These are phyloP conservation scores for Microctenopoma steveboyesi DNA, from an alignment of 2,797 vertebrate genomes.

Conservation along the genomic window DNA sequence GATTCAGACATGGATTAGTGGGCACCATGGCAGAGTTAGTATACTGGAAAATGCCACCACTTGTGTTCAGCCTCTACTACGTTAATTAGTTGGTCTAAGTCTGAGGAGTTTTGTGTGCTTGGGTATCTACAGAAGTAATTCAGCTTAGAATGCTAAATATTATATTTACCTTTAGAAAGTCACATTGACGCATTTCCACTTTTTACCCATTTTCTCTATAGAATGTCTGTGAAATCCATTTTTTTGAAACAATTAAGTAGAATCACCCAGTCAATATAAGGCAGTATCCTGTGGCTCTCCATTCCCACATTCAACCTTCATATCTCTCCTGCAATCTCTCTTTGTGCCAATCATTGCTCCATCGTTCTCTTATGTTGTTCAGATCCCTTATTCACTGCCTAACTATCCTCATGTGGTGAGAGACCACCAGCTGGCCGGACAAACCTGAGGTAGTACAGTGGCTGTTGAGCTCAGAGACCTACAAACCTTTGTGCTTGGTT, in stretches of 20 bases:
- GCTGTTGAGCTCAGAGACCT: conserved; percentile 67
- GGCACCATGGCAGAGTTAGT: conserved; percentile 50
- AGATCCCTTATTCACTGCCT: conserved; percentile 57
- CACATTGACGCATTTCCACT: not conserved
- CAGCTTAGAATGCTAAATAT: not conserved
- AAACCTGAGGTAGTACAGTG: conserved; percentile 65
- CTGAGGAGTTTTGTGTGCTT: conserved; percentile 23
- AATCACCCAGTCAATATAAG: conserved; percentile 58
- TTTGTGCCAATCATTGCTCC: conserved; percentile 54
- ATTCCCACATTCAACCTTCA: conserved; percentile 27
- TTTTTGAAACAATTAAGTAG: conserved; percentile 7
- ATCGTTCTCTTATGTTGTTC: conserved; percentile 59
- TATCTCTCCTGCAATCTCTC: conserved; percentile 58
- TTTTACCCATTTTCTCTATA: conserved; percentile 1
- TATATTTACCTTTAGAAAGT: conserved; percentile 13
- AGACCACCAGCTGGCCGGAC: conserved; percentile 65
- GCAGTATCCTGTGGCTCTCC: conserved; percentile 46
- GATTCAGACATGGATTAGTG: conserved; percentile 63
- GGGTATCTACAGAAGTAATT: not conserved
- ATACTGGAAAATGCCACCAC: conserved; percentile 51
- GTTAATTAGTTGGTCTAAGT: conserved; percentile 62
- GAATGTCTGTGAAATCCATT: not conserved
- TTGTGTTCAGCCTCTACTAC: conserved; percentile 29
- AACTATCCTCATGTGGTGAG: conserved; percentile 66
- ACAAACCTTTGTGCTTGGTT: conserved; percentile 79